Percentiles rank a stretch among this genome's conserved stretches.
Evolutionary conservation across 2,113 vertebrate species (phyloP).

Genomic region (Hydropotes inermis): DNA sequence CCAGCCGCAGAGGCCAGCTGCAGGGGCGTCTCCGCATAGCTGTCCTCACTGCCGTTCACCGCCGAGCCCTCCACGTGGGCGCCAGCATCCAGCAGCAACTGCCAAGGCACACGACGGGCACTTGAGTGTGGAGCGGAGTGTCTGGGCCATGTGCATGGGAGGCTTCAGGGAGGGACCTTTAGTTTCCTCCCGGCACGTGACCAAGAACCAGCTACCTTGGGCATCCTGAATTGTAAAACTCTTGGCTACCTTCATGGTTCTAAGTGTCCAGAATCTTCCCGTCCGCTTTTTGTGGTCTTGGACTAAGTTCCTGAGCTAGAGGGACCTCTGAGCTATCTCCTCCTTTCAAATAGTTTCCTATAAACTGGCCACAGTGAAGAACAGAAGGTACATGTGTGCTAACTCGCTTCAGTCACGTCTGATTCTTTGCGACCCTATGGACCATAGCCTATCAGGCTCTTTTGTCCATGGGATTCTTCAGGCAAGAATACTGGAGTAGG

Average conservation of each 20-base stretch:
- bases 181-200: not conserved
- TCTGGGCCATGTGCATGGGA: fast-evolving
- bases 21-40: slow-evolving; percentile 91
- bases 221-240: not conserved
- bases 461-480: not conserved
- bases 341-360: not conserved
- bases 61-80: slow-evolving; percentile 94
- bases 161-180: not conserved
- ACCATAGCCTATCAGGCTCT: not conserved
- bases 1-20: slow-evolving; percentile 98
- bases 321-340: not conserved
- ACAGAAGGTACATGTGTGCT: not conserved
- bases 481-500: not conserved
- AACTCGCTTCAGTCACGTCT: not conserved
- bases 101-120: not conserved
- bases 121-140: not conserved
- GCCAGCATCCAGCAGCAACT: slow-evolving; percentile 96
- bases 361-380: not conserved
- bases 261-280: not conserved
- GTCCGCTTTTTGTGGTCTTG: not conserved
- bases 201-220: not conserved
- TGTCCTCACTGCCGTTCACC: slow-evolving; percentile 90
- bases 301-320: not conserved
- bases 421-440: not conserved
- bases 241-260: not conserved